Percentiles rank a stretch among this genome's conserved stretches.
These are phyloP conservation scores for Trachythela sp. DNA, from an alignment of 64 coral and sea anemone genomes.

Conservation along the genomic window DNA sequence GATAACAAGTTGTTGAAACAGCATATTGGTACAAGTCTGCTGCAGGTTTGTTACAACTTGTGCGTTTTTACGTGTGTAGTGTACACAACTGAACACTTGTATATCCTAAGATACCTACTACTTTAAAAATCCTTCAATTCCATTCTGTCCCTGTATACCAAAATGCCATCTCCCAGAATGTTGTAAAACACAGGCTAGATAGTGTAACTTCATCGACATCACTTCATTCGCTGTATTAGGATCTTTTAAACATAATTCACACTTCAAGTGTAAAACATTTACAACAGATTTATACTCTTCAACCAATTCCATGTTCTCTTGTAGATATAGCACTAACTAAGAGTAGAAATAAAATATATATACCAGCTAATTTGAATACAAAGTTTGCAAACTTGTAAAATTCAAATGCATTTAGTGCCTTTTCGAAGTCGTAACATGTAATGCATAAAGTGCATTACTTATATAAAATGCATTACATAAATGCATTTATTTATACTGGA, in stretches of 20 bases:
- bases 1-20: no score
- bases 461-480: no score
- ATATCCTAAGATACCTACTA: constrained; percentile 38
- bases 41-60: no score
- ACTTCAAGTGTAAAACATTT: constrained; percentile 66
- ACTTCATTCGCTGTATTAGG: constrained; percentile 56
- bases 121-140: constrained; percentile 73
- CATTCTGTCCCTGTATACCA: constrained; percentile 58
- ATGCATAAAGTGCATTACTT: no score
- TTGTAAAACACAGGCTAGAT: constrained; percentile 49
- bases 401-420: no score
- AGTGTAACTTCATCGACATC: constrained; percentile 91
- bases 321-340: constrained; percentile 68
- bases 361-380: neutral
- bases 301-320: constrained; percentile 65
- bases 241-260: constrained; percentile 60
- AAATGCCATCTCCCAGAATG: constrained; percentile 70
- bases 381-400: neutral
- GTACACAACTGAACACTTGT: neutral
- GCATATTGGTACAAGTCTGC: no score
- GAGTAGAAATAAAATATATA: neutral
- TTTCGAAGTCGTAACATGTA: no score
- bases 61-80: no score
- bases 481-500: no score
- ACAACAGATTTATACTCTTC: constrained; percentile 67